These are phyloP conservation scores for Camarhynchus parvulus DNA, from an alignment of 2,113 vertebrate species.

Conservation along the genomic window DNA sequence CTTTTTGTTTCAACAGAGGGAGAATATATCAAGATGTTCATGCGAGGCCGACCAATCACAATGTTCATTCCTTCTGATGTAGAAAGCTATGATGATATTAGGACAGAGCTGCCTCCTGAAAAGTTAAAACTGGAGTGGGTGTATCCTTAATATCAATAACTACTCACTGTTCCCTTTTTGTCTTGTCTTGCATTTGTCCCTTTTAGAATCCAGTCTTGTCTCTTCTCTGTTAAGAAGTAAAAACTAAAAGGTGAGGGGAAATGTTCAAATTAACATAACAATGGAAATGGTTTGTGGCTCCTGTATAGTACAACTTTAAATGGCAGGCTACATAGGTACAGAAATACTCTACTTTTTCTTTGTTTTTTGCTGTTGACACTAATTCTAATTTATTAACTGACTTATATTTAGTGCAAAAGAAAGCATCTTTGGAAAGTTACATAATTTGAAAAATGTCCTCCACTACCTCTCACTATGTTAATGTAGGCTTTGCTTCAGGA, in stretches of 20 bases:
- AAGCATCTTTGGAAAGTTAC: not conserved
- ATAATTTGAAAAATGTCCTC: not conserved
- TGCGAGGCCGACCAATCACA: conserved; percentile 97
- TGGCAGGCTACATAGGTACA: not conserved
- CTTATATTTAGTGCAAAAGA: not conserved
- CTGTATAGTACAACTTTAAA: not conserved
- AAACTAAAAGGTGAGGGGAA: not conserved
- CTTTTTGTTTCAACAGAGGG: conserved; percentile 87
- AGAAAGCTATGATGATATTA: conserved; percentile 91
- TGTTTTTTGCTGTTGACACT: not conserved
- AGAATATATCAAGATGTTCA: conserved; percentile 98
- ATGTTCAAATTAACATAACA: not conserved
- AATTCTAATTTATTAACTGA: not conserved
- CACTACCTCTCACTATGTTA: not conserved
- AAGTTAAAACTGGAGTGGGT: conserved; percentile 97
- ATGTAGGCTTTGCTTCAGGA: not conserved
- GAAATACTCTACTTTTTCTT: not conserved
- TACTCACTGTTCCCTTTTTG: not conserved
- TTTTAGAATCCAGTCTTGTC: not conserved
- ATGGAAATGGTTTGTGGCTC: not conserved
- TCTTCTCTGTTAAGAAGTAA: not conserved
- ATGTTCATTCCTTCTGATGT: conserved; percentile 98
- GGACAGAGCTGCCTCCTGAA: conserved; percentile 91
- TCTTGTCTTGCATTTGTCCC: not conserved
- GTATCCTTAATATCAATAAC: conserved; percentile 88